Conservation (phyloP, 2,888 invertebrate species). For the Thera britannica region DNA sequence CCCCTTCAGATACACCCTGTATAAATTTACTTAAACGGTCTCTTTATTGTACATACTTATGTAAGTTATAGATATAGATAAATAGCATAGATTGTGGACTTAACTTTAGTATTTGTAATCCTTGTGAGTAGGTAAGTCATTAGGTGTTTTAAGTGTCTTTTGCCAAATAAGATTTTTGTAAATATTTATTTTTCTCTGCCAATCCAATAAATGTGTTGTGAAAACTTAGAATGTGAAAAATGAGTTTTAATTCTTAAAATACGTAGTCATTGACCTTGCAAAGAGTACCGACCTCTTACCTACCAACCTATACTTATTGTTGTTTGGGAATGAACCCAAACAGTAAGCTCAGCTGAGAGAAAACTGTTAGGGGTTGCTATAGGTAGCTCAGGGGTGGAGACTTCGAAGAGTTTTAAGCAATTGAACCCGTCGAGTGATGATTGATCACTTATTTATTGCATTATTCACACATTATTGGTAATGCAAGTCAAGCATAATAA, state of each 20-base stretch:
- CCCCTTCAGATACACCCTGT: too few relatives aligned
- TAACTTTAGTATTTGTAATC: constrained; percentile 20
- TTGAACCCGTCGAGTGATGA: too few relatives aligned
- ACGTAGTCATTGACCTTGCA: neutral
- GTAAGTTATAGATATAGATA: constrained; percentile 21
- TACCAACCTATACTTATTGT: too few relatives aligned
- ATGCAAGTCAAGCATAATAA: too few relatives aligned
- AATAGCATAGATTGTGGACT: constrained; percentile 33
- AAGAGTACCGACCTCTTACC: too few relatives aligned
- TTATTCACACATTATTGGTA: too few relatives aligned
- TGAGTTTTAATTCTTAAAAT: constrained; percentile 3
- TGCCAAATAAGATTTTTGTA: constrained; percentile 44
- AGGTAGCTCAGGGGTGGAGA: too few relatives aligned
- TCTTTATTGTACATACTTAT: constrained; percentile 51
- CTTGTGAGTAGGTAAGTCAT: constrained; percentile 19
- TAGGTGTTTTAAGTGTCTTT: constrained; percentile 37
- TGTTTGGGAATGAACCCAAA: too few relatives aligned
- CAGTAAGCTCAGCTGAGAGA: too few relatives aligned
- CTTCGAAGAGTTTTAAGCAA: too few relatives aligned
- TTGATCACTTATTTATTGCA: too few relatives aligned
- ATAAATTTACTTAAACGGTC: constrained; percentile 1
- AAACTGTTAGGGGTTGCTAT: too few relatives aligned
- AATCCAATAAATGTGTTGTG: constrained; percentile 46
- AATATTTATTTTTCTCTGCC: constrained; percentile 41
- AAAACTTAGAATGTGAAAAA: constrained; percentile 23